A percentile compares a stretch with the other conserved stretches of the same genome.
Evolutionary conservation across 1,140 invertebrate genomes (phyloP).

Genomic region (Coptotermes formosanus): DNA sequence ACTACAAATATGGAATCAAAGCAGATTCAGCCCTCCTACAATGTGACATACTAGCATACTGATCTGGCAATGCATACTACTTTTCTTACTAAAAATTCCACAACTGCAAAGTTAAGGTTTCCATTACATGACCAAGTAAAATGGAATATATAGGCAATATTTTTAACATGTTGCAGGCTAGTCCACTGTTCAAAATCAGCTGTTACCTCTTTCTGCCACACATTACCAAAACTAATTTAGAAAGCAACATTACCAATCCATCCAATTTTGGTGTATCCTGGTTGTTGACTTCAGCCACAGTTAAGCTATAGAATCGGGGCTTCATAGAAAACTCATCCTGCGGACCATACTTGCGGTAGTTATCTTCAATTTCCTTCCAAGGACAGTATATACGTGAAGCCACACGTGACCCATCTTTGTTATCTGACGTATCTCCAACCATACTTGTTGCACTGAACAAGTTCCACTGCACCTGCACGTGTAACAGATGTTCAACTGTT

Average conservation of each 20-base stretch:
- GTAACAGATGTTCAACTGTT: background rate
- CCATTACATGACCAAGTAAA: too few relatives aligned
- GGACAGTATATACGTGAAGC: constrained; percentile 67
- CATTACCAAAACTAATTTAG: background rate
- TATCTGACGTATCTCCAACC: constrained; percentile 51
- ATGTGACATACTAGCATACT: too few relatives aligned
- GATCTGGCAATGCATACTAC: too few relatives aligned
- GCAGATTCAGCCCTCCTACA: too few relatives aligned
- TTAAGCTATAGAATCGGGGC: constrained; percentile 84
- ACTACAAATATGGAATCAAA: too few relatives aligned
- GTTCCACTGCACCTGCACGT: constrained; percentile 76
- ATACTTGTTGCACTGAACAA: constrained; percentile 68
- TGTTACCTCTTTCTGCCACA: too few relatives aligned
- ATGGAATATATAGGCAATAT: too few relatives aligned
- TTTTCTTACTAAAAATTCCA: too few relatives aligned
- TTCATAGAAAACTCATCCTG: constrained; percentile 74
- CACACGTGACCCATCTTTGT: constrained; percentile 53
- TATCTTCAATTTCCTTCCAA: constrained; percentile 78
- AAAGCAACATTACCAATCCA: constrained; percentile 62
- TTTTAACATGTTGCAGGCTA: too few relatives aligned
- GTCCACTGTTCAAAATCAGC: too few relatives aligned
- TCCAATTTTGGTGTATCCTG: constrained; percentile 85
- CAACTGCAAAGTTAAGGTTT: too few relatives aligned
- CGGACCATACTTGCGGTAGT: constrained; percentile 70
- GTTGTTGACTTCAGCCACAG: constrained; percentile 72